Conservation (phyloP, 2,113 vertebrate species). For the Colius striatus region DNA sequence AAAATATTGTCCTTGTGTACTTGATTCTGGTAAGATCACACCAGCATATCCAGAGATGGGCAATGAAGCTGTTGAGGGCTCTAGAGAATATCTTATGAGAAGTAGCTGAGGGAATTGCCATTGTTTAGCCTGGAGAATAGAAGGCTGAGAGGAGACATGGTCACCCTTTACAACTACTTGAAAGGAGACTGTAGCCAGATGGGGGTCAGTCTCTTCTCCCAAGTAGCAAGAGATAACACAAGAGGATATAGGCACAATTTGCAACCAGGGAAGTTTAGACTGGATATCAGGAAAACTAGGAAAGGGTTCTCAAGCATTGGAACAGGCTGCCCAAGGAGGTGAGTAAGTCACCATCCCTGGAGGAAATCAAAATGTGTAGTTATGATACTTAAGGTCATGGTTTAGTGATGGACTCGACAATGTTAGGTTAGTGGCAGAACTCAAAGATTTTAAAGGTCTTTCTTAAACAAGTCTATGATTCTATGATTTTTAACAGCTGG, state of each 20-base stretch:
- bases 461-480: neutral
- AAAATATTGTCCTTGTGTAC: no score
- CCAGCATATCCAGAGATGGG: no score
- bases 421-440: neutral
- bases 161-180: neutral
- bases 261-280: neutral
- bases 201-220: neutral
- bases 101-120: no score
- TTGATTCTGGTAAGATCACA: no score
- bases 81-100: no score
- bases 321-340: neutral
- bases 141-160: no score
- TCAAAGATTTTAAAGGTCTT: neutral
- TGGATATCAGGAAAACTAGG: neutral
- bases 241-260: neutral
- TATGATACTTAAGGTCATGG: neutral
- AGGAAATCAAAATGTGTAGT: neutral
- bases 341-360: no score
- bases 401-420: neutral
- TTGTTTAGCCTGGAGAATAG: no score
- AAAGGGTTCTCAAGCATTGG: neutral
- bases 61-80: no score
- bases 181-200: neutral
- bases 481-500: neutral
- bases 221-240: neutral